Conservation (phyloP, 2,113 vertebrate species). For the Ictalurus punctatus region DNA sequence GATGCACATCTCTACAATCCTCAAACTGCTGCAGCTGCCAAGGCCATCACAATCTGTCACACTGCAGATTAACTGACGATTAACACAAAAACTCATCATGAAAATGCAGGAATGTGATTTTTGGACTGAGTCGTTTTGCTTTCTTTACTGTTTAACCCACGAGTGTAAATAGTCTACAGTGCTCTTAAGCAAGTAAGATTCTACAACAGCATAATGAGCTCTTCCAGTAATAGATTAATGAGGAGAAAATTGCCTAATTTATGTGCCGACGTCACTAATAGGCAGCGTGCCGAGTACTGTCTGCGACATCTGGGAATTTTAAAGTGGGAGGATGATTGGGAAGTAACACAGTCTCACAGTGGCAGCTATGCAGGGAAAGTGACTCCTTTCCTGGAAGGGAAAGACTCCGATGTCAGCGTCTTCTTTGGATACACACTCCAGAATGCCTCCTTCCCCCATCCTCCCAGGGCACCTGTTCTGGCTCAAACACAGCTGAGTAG, state of each 20-base stretch:
- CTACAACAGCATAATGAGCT: conserved; percentile 29
- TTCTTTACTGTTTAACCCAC: background rate
- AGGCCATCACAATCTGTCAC: conserved; percentile 11
- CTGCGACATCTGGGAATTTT: conserved; percentile 29
- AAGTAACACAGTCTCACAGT: conserved; percentile 61
- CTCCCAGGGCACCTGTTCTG: conserved; percentile 44
- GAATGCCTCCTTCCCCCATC: background rate
- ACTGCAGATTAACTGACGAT: background rate
- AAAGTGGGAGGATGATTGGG: conserved; percentile 63
- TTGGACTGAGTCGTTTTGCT: background rate
- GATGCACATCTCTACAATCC: conserved; percentile 11
- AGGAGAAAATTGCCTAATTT: conserved; percentile 16
- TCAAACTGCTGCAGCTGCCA: conserved; percentile 4
- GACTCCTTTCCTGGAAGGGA: conserved; percentile 54
- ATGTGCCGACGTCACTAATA: conserved; percentile 51
- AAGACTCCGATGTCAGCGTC: conserved; percentile 56
- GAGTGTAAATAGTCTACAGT: background rate
- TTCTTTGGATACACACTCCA: conserved; percentile 39
- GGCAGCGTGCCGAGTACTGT: conserved; percentile 21
- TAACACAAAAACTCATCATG: background rate
- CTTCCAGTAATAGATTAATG: background rate
- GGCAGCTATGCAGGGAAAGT: conserved; percentile 37
- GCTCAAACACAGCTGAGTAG: conserved; percentile 37
- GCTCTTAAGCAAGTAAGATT: background rate
- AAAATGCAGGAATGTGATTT: background rate